Base-by-base conservation (phyloP, 1,140 invertebrate genomes). In the Riptortus pedestris region DNA sequence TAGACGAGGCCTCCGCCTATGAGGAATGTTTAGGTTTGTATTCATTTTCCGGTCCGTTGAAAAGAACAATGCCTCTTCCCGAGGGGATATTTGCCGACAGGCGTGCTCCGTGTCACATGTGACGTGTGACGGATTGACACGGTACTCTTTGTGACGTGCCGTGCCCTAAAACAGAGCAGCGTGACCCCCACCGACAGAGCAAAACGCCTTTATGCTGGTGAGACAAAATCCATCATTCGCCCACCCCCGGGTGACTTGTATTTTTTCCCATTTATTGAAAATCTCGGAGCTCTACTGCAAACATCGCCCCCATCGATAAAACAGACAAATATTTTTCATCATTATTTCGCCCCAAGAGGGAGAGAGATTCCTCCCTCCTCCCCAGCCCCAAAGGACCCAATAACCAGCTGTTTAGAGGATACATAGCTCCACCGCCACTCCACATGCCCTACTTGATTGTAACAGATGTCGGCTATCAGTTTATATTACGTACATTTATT, bases 281-380 rank as follows among this genome's bases (percentile, higher is more conserved):
- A 47, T 47, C n/a, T n/a, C n/a, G n/a, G n/a, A n/a, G n/a, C n/a
- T n/a, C n/a, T n/a, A n/a, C n/a, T n/a, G n/a, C n/a, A n/a, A n/a
- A n/a, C n/a, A n/a, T n/a, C n/a, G 45, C 45, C 45, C 4, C 45
- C 2, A 22, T n/a, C n/a, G 18, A 47, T n/a, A 47, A 47, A 47
- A 47, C 45, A 47, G 45, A 47, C 45, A 47, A 47, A 47, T 47
- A 47, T 47, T 47, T 47, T 47, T 47, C 45, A 47, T 47, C 45
- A 47, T 47, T 47, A 47, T 22, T 18, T 22, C 1, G 4, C 18
- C n/a, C n/a, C 3, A n/a, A 3, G 9, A 22, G 45, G 4, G 18
- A 47, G n/a, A 47, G 22, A 47, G 22, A 47, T n/a, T 22, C 12
- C 16, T 22, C 45, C 45, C 45, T n/a, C 2, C 45, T 18, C 45